phyloP scores from a whole-genome alignment of 2,113 vertebrate species.

The Antechinus stuartii region DNA sequence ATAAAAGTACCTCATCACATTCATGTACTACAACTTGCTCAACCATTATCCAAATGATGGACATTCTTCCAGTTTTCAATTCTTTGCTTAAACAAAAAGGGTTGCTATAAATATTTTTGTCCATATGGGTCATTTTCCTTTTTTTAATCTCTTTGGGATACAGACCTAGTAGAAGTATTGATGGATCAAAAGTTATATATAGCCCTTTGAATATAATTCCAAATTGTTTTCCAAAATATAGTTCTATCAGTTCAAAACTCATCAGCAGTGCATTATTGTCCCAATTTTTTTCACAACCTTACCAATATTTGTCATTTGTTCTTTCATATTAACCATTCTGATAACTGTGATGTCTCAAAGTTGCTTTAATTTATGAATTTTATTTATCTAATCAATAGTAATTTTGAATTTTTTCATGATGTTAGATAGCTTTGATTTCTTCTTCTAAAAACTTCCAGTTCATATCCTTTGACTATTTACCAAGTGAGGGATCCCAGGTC shows the following conservation, averaged over 20 bases:
- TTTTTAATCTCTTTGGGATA: neutral
- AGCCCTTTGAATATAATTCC: neutral
- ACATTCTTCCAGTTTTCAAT: neutral
- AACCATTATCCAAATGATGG: neutral
- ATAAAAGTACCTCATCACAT: neutral
- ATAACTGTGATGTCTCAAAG: too few relatives aligned
- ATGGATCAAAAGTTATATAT: neutral
- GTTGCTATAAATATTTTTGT: neutral
- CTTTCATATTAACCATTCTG: too few relatives aligned
- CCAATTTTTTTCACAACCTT: neutral
- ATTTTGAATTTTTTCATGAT: neutral
- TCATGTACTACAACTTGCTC: neutral
- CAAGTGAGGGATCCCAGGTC: constrained; percentile 44
- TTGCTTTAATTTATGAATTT: neutral
- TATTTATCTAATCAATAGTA: neutral
- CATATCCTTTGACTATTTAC: neutral
- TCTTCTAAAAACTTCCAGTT: neutral
- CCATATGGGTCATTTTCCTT: neutral
- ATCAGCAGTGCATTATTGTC: neutral
- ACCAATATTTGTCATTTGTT: neutral
- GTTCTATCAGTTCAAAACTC: neutral
- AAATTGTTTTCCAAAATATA: neutral
- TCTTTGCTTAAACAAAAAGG: neutral
- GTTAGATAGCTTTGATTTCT: neutral
- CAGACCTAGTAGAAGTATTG: neutral